Evolutionary conservation across 1,140 invertebrate genomes (phyloP), one percentile per base, ranked within the genome.

Genomic region (Octopus bimaculoides): DNA sequence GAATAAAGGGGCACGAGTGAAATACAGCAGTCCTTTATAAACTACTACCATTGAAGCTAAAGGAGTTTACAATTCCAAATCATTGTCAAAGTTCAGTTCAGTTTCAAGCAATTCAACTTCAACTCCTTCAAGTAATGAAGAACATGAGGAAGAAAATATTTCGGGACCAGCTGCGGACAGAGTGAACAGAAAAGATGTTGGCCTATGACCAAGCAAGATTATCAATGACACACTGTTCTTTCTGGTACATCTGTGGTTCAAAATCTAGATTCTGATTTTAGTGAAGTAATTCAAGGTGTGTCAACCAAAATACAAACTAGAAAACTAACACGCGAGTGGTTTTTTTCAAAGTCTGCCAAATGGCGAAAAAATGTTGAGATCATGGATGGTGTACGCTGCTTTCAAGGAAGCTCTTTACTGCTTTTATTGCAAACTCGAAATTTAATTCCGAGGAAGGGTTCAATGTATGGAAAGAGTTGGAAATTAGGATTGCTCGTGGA

Each of bases 311-410:
- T 9, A 66, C 61, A n/a, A 66, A 66, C 61, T 66, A 66, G 9
- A 66, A 66, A 66, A 66, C 61, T 66, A n/a, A 66, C 61, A 66
- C 61, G n/a, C 61, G 61, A 66, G 61, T 66, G 61, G 61, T 66
- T 66, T 66, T 66, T n/a, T 66, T 66, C n/a, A n/a, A 66, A 66
- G 9, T 66, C 61, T 66, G n/a, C 61, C 61, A 66, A 66, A 66
- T 66, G 61, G 61, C n/a, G 61, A 66, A 66, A 66, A 66, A 66
- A 66, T 66, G 61, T n/a, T 66, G 61, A 66, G 61, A 66, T 66
- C n/a, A n/a, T 9, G 61, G 61, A 66, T 66, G 61, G 61, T n/a
- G n/a, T 66, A 66, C 61, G 9, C 61, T 66, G 9, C 61, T 66
- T 66, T n/a, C 61, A 66, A 66, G 61, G 61, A 66, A 66, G 61